Evolutionary conservation across 2,113 vertebrate genomes (phyloP).

Genomic region (Pyrgilauda ruficollis): DNA sequence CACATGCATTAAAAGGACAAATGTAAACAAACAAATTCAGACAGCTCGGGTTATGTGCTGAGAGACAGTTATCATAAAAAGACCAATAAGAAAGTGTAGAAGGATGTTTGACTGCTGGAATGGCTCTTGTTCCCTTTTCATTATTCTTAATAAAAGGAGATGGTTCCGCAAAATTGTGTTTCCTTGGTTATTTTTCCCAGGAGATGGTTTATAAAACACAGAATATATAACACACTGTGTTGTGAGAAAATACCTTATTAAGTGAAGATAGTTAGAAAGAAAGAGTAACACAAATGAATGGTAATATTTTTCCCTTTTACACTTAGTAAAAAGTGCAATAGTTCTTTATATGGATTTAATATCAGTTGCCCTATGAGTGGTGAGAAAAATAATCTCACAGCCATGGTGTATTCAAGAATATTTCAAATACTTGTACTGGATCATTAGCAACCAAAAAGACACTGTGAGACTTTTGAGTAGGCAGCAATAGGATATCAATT

Average conservation of each 20-base stretch:
- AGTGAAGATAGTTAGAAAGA: slow-evolving; percentile 71
- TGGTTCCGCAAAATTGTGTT: slow-evolving; percentile 74
- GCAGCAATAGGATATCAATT: neutral
- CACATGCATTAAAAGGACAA: neutral
- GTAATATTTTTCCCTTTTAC: slow-evolving; percentile 52
- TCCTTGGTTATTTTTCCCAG: slow-evolving; percentile 75
- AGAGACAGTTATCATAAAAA: slow-evolving; percentile 61
- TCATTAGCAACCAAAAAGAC: neutral
- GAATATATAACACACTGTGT: slow-evolving; percentile 62
- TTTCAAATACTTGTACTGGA: neutral
- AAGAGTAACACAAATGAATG: slow-evolving; percentile 63
- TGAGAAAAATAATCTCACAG: neutral
- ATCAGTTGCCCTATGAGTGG: slow-evolving; percentile 25
- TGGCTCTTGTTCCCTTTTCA: slow-evolving; percentile 73
- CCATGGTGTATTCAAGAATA: neutral
- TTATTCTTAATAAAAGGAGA: slow-evolving; percentile 80
- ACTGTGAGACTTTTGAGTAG: neutral
- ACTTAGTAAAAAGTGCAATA: slow-evolving; percentile 57
- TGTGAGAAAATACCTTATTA: slow-evolving; percentile 74
- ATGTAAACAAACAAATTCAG: neutral
- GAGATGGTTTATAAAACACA: slow-evolving; percentile 71
- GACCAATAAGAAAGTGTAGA: slow-evolving; percentile 52
- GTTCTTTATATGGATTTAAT: slow-evolving; percentile 59
- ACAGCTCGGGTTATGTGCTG: neutral
- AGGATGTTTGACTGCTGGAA: slow-evolving; percentile 72